These are phyloP conservation scores for Tychaedon coryphoeus DNA, from an alignment of 2,113 vertebrate species.

Conservation along the genomic window DNA sequence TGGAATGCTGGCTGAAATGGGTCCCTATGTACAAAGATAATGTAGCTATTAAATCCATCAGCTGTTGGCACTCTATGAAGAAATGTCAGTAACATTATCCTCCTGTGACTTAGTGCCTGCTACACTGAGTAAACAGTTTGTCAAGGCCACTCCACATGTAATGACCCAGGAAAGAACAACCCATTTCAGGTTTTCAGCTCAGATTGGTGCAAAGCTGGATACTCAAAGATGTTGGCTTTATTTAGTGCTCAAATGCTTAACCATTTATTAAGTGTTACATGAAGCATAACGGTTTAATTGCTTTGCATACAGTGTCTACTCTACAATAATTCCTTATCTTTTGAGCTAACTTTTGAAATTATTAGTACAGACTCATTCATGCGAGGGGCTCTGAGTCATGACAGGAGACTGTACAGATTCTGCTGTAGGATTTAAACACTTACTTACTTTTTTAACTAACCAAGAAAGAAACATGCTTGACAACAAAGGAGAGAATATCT, in stretches of 20 bases:
- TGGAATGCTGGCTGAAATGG: neutral
- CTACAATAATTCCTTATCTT: conserved; percentile 4
- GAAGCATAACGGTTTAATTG: conserved; percentile 58
- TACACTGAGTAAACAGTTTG: neutral
- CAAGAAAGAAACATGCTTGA: neutral
- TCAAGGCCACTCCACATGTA: neutral
- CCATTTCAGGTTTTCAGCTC: neutral
- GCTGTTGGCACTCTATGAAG: neutral
- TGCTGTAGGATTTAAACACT: neutral
- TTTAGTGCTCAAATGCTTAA: neutral
- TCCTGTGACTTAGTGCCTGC: neutral
- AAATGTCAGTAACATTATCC: neutral
- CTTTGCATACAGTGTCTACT: neutral
- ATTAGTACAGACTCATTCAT: neutral
- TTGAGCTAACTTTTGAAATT: conserved; percentile 29
- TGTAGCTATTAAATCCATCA: neutral
- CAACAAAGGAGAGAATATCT: neutral
- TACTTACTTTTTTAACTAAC: neutral
- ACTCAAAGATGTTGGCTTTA: neutral
- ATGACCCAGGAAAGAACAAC: neutral
- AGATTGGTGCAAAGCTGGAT: neutral
- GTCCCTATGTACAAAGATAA: neutral
- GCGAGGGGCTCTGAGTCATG: neutral
- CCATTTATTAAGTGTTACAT: conserved; percentile 14
- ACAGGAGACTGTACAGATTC: neutral